Evolutionary conservation across 2,888 invertebrate genomes (phyloP).

Genomic region (Athalia circularis): DNA sequence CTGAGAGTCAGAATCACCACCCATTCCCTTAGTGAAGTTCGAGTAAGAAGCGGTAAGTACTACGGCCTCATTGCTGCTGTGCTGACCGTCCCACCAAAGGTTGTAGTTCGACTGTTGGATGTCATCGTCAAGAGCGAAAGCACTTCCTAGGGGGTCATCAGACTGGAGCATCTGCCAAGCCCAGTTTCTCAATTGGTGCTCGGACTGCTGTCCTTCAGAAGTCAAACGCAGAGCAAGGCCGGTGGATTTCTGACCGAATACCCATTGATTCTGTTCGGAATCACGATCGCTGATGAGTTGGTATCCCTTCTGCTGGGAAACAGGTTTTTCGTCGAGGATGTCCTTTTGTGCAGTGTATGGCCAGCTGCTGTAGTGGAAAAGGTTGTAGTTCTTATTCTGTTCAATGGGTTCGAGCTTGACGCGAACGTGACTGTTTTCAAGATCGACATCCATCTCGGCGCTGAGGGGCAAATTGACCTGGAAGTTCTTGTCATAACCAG

Average conservation of each 20-base stretch:
- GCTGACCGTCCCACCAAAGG: constrained; percentile 20
- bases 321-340: constrained; percentile 76
- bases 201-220: not conserved
- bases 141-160: not conserved
- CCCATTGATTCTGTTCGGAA: constrained; percentile 14
- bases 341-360: constrained; percentile 80
- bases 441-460: constrained; percentile 74
- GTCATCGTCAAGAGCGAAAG: constrained; percentile 7
- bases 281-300: not conserved
- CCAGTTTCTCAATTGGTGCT: constrained; percentile 3
- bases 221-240: constrained; percentile 27
- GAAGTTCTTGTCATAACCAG: constrained; percentile 79
- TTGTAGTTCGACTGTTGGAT: constrained; percentile 27
- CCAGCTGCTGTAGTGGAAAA: constrained; percentile 79
- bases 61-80: constrained; percentile 23
- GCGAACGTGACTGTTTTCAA: constrained; percentile 74
- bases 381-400: constrained; percentile 75
- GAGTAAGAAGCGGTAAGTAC: constrained; percentile 27
- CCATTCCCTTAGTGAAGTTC: constrained; percentile 41
- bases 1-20: constrained; percentile 13
- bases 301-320: constrained; percentile 54
- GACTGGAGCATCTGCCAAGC: constrained; percentile 19
- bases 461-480: constrained; percentile 78
- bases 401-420: constrained; percentile 76
- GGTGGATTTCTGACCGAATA: constrained; percentile 31